Evolutionary conservation across 2,797 vertebrate genomes (phyloP).

Genomic region (Sylvia borin): DNA sequence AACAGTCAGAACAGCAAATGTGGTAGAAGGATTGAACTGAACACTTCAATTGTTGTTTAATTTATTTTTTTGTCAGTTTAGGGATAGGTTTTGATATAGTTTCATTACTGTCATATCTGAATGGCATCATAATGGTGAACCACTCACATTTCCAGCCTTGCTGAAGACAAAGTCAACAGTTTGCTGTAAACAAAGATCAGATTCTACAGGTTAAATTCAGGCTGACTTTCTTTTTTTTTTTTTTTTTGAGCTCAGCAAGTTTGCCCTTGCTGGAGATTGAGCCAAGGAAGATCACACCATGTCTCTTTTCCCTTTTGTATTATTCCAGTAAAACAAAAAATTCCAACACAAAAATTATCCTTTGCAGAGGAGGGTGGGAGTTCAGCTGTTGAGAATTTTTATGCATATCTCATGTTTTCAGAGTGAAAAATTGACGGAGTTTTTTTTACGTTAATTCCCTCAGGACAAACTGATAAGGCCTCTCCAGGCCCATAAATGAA

Average conservation of each 20-base stretch:
- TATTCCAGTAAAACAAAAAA: neutral
- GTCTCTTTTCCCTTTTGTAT: neutral
- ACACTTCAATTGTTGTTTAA: neutral
- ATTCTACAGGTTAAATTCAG: neutral
- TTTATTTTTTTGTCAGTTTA: neutral
- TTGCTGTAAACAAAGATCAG: neutral
- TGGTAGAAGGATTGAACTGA: neutral
- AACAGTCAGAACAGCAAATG: neutral
- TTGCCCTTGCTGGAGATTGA: neutral
- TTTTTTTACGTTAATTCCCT: neutral
- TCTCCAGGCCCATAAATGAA: neutral
- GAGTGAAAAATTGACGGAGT: neutral
- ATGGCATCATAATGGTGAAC: neutral
- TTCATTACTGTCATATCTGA: neutral
- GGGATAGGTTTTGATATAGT: neutral
- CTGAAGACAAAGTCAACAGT: neutral
- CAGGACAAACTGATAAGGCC: neutral
- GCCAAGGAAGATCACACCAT: neutral
- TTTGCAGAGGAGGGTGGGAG: neutral
- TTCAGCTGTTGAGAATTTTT: neutral
- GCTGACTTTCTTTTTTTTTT: neutral
- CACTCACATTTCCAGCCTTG: neutral
- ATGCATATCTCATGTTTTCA: neutral
- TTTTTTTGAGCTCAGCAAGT: neutral
- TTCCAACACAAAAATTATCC: neutral